Conservation (phyloP, 2,888 invertebrate species). For the Frankliniella intonsa region DNA sequence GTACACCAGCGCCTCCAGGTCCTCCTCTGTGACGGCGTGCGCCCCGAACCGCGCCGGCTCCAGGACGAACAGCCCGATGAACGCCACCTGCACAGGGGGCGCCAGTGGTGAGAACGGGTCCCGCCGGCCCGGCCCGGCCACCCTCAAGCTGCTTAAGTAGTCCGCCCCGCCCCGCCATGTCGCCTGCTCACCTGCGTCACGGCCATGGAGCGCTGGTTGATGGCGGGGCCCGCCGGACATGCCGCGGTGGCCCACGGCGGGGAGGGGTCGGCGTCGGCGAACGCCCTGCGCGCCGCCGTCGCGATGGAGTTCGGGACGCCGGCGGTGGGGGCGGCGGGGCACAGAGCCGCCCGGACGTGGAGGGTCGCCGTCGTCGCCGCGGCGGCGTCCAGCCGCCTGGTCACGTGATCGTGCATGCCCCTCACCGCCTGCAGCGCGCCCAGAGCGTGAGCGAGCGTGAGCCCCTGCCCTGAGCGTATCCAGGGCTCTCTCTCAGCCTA, state of each 20-base stretch:
- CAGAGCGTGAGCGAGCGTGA: too few species aligned
- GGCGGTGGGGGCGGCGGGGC: neutral
- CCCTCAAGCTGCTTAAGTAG: too few species aligned
- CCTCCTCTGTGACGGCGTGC: conserved; percentile 23
- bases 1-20: conserved; percentile 30
- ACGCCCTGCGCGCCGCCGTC: neutral
- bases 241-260: neutral
- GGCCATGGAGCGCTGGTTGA: conserved; percentile 41
- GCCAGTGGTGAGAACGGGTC: too few species aligned
- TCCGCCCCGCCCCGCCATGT: neutral
- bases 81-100: conserved; percentile 42
- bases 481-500: neutral
- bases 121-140: too few species aligned
- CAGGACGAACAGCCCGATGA: conserved; percentile 44
- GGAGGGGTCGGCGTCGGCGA: neutral
- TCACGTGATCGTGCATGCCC: neutral
- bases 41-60: conserved; percentile 33
- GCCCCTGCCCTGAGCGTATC: too few species aligned
- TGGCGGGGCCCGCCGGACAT: neutral
- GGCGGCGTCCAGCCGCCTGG: neutral
- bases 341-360: neutral
- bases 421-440: neutral
- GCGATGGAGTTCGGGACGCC: neutral
- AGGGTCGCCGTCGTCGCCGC: neutral
- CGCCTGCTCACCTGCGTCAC: conserved; percentile 39